Base-by-base conservation (phyloP, 2,888 invertebrate species). In the Neoitamus cyanurus region DNA sequence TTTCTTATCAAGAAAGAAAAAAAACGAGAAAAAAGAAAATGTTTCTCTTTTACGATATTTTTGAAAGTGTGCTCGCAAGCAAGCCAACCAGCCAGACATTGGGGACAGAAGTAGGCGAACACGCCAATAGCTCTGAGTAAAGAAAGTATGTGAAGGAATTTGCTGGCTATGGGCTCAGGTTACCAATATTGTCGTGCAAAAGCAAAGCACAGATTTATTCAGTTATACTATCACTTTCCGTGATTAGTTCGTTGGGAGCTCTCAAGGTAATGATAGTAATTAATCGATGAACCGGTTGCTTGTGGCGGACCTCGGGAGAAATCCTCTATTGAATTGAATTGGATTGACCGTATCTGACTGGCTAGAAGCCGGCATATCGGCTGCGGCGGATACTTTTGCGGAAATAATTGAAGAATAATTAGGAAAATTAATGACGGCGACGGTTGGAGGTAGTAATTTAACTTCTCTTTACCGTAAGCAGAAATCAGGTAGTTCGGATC, bases 221-320 rank as follows among this genome's bases (percentile, higher is more conserved):
- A 58, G 58, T 58, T 58, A 58, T 58, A 25, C 58, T 58, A 58
- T 48, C 58, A 58, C 58, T 58, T 58, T 58, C 25, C 58, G 20
- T 58, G 58, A 58, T 58, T 58, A 58, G 58, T 25, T 58, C 9
- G 58, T 58, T 58, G 9, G 25, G 58, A 58, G 15, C 20, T 58
- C 58, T 42, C 58, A 58, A 58, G 58, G 58, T 58, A 58, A 58
- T 58, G 58, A 58, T 58, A 58, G 58, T 58, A 58, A 58, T 58
- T 58, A 58, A 58, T 58, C 20, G 58, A 58, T 58, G 58, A 58
- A 58, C 58, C 58, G 58, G 58, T 58, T 58, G 25, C 6, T 58
- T 58, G 58, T 58, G 25, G 25, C 58, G 20, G 58, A 58, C 3
- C 20, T 58, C 15, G 58, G 20, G 58, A 58, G 58, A 58, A 58